These are phyloP conservation scores for Ceratothoa steindachneri DNA, from an alignment of 2,888 invertebrate genomes.

Conservation along the genomic window DNA sequence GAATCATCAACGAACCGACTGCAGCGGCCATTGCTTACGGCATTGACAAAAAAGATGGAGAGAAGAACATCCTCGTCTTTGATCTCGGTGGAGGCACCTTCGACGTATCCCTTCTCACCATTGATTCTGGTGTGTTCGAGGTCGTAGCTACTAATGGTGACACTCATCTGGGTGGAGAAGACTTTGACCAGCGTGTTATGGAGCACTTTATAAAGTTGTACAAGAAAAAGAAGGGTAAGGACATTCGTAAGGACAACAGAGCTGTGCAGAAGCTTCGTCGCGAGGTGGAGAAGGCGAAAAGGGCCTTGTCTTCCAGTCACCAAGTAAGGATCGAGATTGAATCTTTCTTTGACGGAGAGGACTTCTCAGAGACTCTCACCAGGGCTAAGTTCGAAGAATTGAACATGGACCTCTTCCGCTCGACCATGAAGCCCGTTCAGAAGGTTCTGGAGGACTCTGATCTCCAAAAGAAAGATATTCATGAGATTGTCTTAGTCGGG, in stretches of 20 bases:
- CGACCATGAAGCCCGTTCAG: slow-evolving; percentile 90
- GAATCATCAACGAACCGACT: slow-evolving; percentile 97
- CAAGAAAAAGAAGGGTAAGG: slow-evolving; percentile 98
- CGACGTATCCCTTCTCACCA: slow-evolving; percentile 94
- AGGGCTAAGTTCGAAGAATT: slow-evolving; percentile 98
- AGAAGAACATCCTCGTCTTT: slow-evolving; percentile 97
- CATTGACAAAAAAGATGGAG: slow-evolving; percentile 92
- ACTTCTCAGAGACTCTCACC: slow-evolving; percentile 95
- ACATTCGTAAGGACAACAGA: slow-evolving; percentile 85
- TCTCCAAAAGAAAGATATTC: slow-evolving; percentile 95
- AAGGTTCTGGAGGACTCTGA: slow-evolving; percentile 98
- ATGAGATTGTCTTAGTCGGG: slow-evolving; percentile 97
- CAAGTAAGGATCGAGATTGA: slow-evolving; percentile 98
- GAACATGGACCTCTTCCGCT: slow-evolving; percentile 76
- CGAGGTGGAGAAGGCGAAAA: slow-evolving; percentile 96
- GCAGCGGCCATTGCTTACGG: slow-evolving; percentile 97
- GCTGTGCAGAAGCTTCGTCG: slow-evolving; percentile 93
- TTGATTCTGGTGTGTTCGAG: slow-evolving; percentile 98
- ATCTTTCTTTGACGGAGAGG: slow-evolving; percentile 95
- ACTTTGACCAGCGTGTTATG: slow-evolving; percentile 97
- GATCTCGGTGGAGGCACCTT: slow-evolving; percentile 99
- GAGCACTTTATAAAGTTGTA: slow-evolving; percentile 97
- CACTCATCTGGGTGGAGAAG: slow-evolving; percentile 97
- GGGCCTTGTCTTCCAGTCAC: slow-evolving; percentile 88
- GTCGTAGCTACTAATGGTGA: slow-evolving; percentile 88